phyloP scores from a whole-genome alignment of 2,888 invertebrate species.

The Nematopogon swammerdamellus region DNA sequence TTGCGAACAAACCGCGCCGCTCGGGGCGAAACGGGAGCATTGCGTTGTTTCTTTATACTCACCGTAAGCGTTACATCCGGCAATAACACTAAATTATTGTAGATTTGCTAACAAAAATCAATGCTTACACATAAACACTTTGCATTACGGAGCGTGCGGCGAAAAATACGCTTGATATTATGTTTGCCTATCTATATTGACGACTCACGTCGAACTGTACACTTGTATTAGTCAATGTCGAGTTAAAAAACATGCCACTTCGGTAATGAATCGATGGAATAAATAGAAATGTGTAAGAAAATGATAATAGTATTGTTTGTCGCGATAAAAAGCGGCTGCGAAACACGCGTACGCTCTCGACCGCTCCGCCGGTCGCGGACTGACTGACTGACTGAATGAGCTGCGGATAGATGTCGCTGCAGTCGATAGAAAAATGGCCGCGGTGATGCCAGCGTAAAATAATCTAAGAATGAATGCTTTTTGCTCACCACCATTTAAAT shows the following conservation, averaged over 20 bases:
- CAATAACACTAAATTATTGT: background rate
- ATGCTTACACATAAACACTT: background rate
- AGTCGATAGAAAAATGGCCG: too few relatives aligned
- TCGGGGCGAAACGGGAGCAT: background rate
- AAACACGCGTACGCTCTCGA: background rate
- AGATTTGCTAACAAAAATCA: background rate
- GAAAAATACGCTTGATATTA: background rate
- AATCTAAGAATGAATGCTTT: too few relatives aligned
- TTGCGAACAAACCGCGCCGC: slow-evolving; percentile 13
- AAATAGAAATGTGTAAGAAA: background rate
- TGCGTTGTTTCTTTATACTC: background rate
- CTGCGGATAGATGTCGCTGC: too few relatives aligned
- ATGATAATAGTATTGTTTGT: background rate
- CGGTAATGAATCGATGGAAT: background rate
- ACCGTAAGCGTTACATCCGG: background rate
- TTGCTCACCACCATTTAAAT: too few relatives aligned
- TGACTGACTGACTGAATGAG: background rate
- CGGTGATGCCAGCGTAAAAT: too few relatives aligned
- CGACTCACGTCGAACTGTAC: background rate
- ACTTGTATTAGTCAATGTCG: background rate
- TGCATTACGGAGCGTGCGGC: background rate
- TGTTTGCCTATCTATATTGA: background rate
- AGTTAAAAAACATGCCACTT: background rate
- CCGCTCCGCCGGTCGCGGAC: background rate
- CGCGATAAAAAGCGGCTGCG: background rate